Evolutionary conservation across 2,888 invertebrate genomes (phyloP).

Genomic region (Yponomeuta plumbellus): DNA sequence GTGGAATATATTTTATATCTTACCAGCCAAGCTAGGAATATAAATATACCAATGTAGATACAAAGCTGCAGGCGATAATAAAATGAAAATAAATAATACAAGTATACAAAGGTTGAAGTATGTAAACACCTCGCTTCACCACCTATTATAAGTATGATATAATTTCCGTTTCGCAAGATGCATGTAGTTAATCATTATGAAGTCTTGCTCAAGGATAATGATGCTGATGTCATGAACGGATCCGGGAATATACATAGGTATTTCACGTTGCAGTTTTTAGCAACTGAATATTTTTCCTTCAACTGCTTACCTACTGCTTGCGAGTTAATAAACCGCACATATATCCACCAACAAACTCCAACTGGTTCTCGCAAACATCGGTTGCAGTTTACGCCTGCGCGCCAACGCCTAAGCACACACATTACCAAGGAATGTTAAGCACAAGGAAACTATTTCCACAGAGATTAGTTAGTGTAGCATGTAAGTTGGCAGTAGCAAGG

Average conservation of each 20-base stretch:
- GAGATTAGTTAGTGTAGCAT: constrained; percentile 10
- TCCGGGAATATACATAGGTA: constrained; percentile 6
- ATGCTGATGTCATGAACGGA: constrained; percentile 35
- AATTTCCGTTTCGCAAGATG: constrained; percentile 26
- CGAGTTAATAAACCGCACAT: not conserved
- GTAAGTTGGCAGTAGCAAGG: constrained; percentile 10
- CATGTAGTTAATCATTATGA: constrained; percentile 29
- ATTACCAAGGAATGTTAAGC: constrained; percentile 11
- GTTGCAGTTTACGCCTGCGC: not conserved
- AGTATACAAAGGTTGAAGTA: not conserved
- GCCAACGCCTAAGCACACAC: not conserved
- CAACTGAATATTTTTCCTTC: not conserved
- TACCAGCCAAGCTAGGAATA: no score
- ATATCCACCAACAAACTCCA: not conserved
- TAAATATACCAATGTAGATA: constrained; percentile 3
- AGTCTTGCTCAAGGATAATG: constrained; percentile 32
- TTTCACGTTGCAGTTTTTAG: not conserved
- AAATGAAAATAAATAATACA: not conserved
- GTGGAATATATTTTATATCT: no score
- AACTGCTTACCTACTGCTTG: not conserved
- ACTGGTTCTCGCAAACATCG: not conserved
- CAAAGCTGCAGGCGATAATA: constrained; percentile 23
- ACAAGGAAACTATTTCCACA: constrained; percentile 11
- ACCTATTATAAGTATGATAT: constrained; percentile 30
- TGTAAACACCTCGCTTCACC: not conserved